phyloP scores from a whole-genome alignment of 1,140 invertebrate genomes.

The Drosophila tani region DNA sequence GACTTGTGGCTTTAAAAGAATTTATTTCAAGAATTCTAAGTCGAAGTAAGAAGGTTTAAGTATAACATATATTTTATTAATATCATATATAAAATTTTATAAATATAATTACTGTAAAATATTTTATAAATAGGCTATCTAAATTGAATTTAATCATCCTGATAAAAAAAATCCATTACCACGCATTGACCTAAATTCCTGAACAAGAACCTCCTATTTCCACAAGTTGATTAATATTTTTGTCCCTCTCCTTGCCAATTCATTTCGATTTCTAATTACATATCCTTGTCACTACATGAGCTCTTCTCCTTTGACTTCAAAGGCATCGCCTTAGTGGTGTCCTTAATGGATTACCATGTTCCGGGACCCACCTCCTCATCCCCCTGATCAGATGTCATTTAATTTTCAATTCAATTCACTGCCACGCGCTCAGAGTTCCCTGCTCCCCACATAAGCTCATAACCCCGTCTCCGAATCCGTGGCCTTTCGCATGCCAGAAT shows the following conservation, averaged over 20 bases:
- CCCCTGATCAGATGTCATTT: conserved; percentile 62
- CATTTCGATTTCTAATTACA: conserved; percentile 14
- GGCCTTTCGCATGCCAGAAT: conserved; percentile 55
- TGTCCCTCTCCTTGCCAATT: neutral
- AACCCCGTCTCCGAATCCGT: conserved; percentile 12
- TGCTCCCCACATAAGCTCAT: conserved; percentile 27
- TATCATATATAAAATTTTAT: too few relatives aligned
- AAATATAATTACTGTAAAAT: too few relatives aligned
- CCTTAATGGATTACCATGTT: conserved; percentile 20
- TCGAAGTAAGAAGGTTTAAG: too few relatives aligned
- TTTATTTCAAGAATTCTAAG: too few relatives aligned
- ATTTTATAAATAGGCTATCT: too few relatives aligned
- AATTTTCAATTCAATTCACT: conserved; percentile 50
- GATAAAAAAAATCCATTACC: neutral
- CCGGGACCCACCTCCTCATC: conserved; percentile 2
- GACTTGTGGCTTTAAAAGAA: too few relatives aligned
- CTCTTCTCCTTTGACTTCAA: conserved; percentile 24
- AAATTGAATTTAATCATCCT: neutral
- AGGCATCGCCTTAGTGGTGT: neutral
- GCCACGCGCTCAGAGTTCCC: conserved; percentile 26
- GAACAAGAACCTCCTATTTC: neutral
- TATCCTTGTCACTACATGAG: conserved; percentile 1
- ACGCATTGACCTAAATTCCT: too few relatives aligned
- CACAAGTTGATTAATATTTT: neutral
- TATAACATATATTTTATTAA: too few relatives aligned